Evolutionary conservation across 2,113 vertebrate species (phyloP).

Genomic region (Megaleporinus macrocephalus): DNA sequence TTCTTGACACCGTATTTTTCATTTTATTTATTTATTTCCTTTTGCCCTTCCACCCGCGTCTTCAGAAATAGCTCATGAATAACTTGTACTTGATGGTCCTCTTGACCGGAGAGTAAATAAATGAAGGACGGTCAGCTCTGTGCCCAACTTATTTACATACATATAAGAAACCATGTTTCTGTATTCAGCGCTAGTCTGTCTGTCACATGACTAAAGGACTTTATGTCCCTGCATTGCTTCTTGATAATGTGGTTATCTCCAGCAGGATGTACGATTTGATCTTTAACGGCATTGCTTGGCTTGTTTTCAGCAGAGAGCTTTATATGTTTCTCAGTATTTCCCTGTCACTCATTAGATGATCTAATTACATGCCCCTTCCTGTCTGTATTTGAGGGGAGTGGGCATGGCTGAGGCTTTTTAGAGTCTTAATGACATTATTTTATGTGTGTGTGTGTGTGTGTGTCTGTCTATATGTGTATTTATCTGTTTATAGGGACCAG

Average conservation of each 20-base stretch:
- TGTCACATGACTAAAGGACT: conserved; percentile 7
- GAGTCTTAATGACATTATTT: background rate
- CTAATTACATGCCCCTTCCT: conserved; percentile 15
- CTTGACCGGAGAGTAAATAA: no score
- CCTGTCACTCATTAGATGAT: conserved; percentile 25
- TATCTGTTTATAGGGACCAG: background rate
- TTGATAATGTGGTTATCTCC: background rate
- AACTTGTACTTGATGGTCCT: no score
- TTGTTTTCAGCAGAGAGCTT: background rate
- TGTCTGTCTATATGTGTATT: background rate
- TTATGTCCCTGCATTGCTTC: background rate
- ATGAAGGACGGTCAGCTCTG: no score
- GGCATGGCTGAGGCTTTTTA: background rate
- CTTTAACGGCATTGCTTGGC: background rate
- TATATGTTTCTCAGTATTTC: conserved; percentile 10
- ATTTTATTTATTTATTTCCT: no score
- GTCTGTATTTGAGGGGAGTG: background rate
- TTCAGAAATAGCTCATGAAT: no score
- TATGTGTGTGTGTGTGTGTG: background rate
- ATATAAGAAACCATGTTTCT: background rate
- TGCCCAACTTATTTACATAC: no score
- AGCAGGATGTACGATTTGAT: background rate
- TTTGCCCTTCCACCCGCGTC: no score
- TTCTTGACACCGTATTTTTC: no score
- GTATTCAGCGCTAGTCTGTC: background rate